A percentile compares a stretch with the other conserved stretches of the same genome.
phyloP scores from a whole-genome alignment of 2,113 vertebrate genomes.

The Rhineura floridana region DNA sequence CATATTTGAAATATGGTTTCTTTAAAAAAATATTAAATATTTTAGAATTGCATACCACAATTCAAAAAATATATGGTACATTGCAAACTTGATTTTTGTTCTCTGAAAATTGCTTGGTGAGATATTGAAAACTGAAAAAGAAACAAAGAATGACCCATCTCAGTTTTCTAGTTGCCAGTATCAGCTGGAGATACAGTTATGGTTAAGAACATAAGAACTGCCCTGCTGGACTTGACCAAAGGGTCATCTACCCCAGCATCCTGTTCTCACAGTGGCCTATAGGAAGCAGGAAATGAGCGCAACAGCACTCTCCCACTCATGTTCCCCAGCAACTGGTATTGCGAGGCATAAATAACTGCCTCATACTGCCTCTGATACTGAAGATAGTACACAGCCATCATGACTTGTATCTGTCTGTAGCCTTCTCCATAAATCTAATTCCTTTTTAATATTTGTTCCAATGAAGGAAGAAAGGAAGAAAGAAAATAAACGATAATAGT shows the following conservation, averaged over 20 bases:
- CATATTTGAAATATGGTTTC: no score
- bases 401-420: background rate
- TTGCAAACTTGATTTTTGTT: no score
- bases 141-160: background rate
- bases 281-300: no score
- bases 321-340: background rate
- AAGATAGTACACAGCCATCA: background rate
- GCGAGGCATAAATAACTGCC: no score
- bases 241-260: no score
- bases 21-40: no score
- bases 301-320: background rate
- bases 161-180: slow-evolving; percentile 23
- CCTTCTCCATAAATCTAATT: background rate
- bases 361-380: background rate
- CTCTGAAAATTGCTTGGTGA: no score
- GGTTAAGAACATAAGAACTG: background rate
- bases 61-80: no score
- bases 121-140: no score
- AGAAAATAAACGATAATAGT: background rate
- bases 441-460: background rate
- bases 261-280: no score
- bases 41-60: no score
- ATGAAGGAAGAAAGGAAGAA: background rate
- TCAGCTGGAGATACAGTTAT: slow-evolving; percentile 18
- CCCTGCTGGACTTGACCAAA: no score